phyloP scores from a whole-genome alignment of 1,140 invertebrate species.

The Tetranychus urticae region DNA sequence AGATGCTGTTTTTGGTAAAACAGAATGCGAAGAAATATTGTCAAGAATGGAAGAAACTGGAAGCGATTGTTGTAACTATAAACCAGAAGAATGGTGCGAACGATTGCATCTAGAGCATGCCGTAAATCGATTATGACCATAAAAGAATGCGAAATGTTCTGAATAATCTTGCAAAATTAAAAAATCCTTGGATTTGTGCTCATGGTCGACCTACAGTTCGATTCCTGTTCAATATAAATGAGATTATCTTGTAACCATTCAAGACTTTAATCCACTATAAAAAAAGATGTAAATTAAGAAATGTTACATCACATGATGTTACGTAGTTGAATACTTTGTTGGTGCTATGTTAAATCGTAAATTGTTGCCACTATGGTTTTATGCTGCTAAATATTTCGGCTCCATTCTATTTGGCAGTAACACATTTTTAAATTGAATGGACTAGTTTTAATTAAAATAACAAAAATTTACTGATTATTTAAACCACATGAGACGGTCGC shows the following conservation, averaged over 20 bases:
- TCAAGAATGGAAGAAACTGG: neutral
- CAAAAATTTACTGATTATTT: too few species aligned
- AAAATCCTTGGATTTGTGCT: conserved; percentile 29
- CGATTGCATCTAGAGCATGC: conserved; percentile 85
- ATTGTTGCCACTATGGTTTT: too few species aligned
- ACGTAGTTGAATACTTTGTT: too few species aligned
- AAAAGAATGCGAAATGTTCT: conserved; percentile 46
- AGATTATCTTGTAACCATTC: neutral
- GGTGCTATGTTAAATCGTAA: too few species aligned
- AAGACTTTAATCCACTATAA: too few species aligned
- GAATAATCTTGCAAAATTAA: conserved; percentile 23
- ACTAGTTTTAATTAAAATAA: too few species aligned
- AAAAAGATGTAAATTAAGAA: too few species aligned
- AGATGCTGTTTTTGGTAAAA: conserved; percentile 62
- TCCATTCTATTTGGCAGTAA: too few species aligned
- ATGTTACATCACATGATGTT: too few species aligned
- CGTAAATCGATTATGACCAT: conserved; percentile 74
- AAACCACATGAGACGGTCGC: too few species aligned
- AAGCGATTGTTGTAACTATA: neutral
- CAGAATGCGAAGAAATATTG: conserved; percentile 21
- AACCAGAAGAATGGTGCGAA: conserved; percentile 28
- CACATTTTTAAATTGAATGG: too few species aligned
- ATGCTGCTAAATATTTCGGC: too few species aligned
- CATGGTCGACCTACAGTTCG: conserved; percentile 29
- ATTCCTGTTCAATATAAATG: conserved; percentile 19